Evolutionary conservation across 2,797 vertebrate genomes (phyloP).

Genomic region (Myotis planiceps): DNA sequence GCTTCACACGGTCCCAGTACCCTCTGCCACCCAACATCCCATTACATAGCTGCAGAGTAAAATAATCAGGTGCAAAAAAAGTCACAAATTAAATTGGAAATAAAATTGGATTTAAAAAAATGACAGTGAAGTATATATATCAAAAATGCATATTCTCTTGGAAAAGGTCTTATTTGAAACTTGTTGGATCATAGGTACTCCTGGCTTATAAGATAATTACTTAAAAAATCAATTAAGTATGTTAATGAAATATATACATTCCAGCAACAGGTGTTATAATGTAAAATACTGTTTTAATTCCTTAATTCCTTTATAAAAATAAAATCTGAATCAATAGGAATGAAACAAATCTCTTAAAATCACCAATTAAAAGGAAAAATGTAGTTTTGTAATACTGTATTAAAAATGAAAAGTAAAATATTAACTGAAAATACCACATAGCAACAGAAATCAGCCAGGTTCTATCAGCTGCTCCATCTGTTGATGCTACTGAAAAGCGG

Average conservation of each 20-base stretch:
- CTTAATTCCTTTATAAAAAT: background rate
- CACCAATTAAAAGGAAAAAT: background rate
- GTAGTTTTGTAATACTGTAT: background rate
- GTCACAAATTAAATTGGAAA: background rate
- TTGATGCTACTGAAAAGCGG: background rate
- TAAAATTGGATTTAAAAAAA: background rate
- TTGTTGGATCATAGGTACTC: background rate
- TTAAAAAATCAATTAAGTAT: background rate
- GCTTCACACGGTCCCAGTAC: background rate
- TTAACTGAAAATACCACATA: background rate
- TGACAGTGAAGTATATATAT: background rate
- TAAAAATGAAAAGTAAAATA: background rate
- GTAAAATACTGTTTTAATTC: background rate
- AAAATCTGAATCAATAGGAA: background rate
- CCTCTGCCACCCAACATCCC: background rate
- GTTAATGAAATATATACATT: background rate
- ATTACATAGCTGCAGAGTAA: background rate
- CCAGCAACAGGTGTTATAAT: background rate
- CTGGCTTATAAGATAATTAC: background rate
- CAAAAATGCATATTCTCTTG: background rate
- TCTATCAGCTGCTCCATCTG: background rate
- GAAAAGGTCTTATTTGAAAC: background rate
- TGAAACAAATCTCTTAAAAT: background rate
- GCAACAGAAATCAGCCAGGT: background rate
- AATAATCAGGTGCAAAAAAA: background rate